Base-by-base conservation (phyloP, 2,797 vertebrate species). In the Enteromius fasciolatus region DNA sequence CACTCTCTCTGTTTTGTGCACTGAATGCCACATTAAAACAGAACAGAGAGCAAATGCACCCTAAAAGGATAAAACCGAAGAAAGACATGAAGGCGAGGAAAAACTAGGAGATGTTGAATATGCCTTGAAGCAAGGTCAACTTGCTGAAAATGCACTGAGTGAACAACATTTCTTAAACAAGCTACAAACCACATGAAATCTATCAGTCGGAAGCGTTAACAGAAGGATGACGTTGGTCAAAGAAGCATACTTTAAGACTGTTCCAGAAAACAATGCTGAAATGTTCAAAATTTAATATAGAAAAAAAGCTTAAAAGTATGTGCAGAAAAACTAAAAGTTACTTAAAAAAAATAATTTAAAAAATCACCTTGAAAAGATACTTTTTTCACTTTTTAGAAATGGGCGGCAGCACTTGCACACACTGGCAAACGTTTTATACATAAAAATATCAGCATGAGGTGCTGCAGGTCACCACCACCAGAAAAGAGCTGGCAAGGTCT, bases 91-190 rank as follows among this genome's bases (percentile, higher is more conserved):
- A 70, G 31, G 68, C 70, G 23, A 82, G 64, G 64, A 69, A 78
- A 80, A 76, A 41, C 63, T 61, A 78, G 44, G 44, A 66, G 68
- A 75, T 61, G 70, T 63, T 69, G 52, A 86, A 82, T 69, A 80
- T 67, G 61, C 84, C 84, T 84, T 79, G 33, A 70, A 81, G 84
- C 75, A 87, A 83, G 76, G 82, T 80, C 82, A 86, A 72, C 23
- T 75, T 33, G 57, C 46, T 68, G 28, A 86, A 77, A 75, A 61
- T 54, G 78, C 18, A 12, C 9, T 14, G n/a, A 73, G 28, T 75
- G 31, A 69, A 82, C 15, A 76, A 68, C 69, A 50, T 33, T 48
- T 72, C 73, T 54, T 63, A 74, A 84, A 84, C 61, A 64, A 52
- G 39, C 48, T n/a, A 11, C 48, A 76, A n/a, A n/a, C 28, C 64